Conservation (phyloP, 1,140 invertebrate genomes). For the Stegodyphus dumicola region DNA sequence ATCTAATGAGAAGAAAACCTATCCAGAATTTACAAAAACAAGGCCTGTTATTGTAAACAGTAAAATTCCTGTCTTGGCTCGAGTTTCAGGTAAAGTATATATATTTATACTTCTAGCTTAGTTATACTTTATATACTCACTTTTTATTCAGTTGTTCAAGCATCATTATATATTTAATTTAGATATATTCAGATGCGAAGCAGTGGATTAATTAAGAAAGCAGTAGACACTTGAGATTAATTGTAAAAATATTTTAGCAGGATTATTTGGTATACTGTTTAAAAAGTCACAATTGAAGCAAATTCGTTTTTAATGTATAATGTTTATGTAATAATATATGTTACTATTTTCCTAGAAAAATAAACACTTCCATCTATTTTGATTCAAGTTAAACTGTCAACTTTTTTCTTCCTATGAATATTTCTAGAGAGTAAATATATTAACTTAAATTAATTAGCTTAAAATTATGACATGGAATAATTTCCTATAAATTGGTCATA, state of each 20-base stretch:
- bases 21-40: slow-evolving; percentile 28
- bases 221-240: too few species aligned
- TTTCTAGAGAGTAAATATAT: too few species aligned
- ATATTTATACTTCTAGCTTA: too few species aligned
- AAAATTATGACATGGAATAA: too few species aligned
- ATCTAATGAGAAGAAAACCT: not conserved
- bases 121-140: too few species aligned
- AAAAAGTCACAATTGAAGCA: not conserved
- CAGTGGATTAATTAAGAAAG: too few species aligned
- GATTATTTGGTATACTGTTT: not conserved
- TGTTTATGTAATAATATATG: not conserved
- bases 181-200: not conserved
- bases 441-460: too few species aligned
- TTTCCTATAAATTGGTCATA: too few species aligned
- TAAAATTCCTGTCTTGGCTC: slow-evolving; percentile 54
- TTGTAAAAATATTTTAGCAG: not conserved
- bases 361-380: too few species aligned
- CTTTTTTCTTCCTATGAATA: too few species aligned
- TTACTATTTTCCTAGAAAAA: too few species aligned
- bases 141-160: not conserved
- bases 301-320: not conserved
- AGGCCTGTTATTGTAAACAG: slow-evolving; percentile 45
- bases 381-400: too few species aligned
- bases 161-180: not conserved
- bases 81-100: slow-evolving; percentile 27